Evolutionary conservation across 2,888 invertebrate species (phyloP).

Genomic region (Oscheius sp.): DNA sequence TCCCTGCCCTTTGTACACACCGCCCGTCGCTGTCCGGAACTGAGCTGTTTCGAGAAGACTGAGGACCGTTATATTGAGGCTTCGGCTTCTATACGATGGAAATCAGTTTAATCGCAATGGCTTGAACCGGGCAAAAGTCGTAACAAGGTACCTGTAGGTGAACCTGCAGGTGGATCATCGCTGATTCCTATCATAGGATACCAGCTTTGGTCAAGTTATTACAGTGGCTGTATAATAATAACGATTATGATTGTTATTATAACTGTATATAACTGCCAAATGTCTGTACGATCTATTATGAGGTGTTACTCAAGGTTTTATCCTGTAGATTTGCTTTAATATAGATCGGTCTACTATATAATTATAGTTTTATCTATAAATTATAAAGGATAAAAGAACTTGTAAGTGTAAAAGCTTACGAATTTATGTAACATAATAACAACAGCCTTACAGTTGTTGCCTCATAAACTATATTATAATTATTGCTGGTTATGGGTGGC

Average conservation of each 20-base stretch:
- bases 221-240: background rate
- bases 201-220: background rate
- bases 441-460: background rate
- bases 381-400: too few relatives aligned
- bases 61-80: conserved; percentile 31
- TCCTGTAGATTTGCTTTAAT: too few relatives aligned
- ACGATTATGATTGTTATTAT: too few relatives aligned
- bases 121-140: conserved; percentile 73
- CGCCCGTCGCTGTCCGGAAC: conserved; percentile 77
- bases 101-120: conserved; percentile 50
- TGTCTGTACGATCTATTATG: too few relatives aligned
- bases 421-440: background rate
- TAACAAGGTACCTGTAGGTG: conserved; percentile 79
- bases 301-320: too few relatives aligned
- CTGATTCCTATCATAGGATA: background rate
- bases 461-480: background rate
- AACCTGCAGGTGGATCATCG: conserved; percentile 74
- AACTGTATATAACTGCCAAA: background rate
- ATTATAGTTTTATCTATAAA: too few relatives aligned
- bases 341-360: too few relatives aligned
- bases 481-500: background rate
- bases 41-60: conserved; percentile 50
- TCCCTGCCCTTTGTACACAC: conserved; percentile 80
- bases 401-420: too few relatives aligned
- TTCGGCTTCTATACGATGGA: conserved; percentile 26